Percentiles rank a stretch among this genome's conserved stretches.
phyloP scores from a whole-genome alignment of 2,797 vertebrate species.

The Sarcophilus harrisii region DNA sequence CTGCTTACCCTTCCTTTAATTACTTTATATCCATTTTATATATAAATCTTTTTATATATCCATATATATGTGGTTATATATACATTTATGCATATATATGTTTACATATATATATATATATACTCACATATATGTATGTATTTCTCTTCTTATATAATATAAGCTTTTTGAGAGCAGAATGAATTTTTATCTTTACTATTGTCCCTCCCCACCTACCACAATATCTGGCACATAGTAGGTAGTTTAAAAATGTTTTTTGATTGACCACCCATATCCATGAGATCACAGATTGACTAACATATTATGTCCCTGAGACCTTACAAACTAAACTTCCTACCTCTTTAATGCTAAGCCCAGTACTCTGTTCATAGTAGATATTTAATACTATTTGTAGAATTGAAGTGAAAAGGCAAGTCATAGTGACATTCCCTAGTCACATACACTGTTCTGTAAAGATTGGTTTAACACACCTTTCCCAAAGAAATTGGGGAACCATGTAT shows the following conservation, averaged over 20 bases:
- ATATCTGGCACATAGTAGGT: not conserved
- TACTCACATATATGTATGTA: not conserved
- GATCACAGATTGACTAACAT: not conserved
- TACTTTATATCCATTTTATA: not conserved
- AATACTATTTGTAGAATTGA: not conserved
- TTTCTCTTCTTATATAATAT: not conserved
- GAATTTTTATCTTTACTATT: not conserved
- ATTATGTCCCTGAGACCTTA: not conserved
- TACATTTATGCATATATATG: fast-evolving
- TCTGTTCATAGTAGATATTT: not conserved
- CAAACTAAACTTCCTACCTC: not conserved
- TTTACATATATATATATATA: fast-evolving
- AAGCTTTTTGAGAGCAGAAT: not conserved
- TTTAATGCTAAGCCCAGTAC: not conserved
- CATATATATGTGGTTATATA: not conserved
- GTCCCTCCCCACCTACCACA: not conserved
- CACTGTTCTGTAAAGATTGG: not conserved
- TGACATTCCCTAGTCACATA: fast-evolving
- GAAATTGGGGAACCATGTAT: not conserved
- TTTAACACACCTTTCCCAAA: not conserved
- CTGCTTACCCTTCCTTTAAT: not conserved
- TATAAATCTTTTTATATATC: not conserved
- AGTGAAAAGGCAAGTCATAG: not conserved
- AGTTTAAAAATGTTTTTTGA: not conserved
- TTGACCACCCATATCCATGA: not conserved